Evolutionary conservation across 2,113 vertebrate species (phyloP).

Genomic region (Nyctibius bracteatus): DNA sequence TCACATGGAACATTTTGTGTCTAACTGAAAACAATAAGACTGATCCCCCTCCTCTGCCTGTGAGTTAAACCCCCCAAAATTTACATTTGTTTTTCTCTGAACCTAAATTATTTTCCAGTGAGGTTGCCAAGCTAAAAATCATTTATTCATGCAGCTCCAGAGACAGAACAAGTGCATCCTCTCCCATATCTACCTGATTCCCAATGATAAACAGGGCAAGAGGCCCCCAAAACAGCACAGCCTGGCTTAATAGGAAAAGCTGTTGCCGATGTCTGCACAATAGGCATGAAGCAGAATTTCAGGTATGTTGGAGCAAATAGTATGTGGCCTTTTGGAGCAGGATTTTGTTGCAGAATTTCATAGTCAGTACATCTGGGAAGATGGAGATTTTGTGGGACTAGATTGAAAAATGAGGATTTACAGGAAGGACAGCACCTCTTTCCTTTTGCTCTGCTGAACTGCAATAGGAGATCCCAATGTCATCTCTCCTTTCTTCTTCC

Average conservation of each 20-base stretch:
- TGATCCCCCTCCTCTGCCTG: neutral
- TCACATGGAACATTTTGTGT: constrained; percentile 49
- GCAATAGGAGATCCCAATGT: neutral
- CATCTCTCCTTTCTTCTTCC: neutral
- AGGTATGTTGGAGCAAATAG: neutral
- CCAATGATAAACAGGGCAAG: neutral
- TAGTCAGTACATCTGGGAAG: neutral
- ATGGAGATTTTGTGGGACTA: neutral
- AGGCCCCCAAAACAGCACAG: neutral
- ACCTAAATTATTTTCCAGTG: constrained; percentile 32
- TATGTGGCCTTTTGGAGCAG: neutral
- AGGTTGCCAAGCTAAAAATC: constrained; percentile 35
- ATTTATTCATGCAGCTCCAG: neutral
- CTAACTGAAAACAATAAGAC: constrained; percentile 53
- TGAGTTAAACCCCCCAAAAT: constrained; percentile 44
- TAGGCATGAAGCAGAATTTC: neutral
- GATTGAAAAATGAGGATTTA: neutral
- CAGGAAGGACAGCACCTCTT: neutral
- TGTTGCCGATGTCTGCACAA: neutral
- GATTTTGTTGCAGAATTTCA: neutral
- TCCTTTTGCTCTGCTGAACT: neutral
- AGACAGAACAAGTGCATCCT: neutral
- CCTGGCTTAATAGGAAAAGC: neutral
- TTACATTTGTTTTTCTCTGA: constrained; percentile 25
- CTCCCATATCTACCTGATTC: neutral